phyloP scores from a whole-genome alignment of 2,113 vertebrate species.

The Oreotrochilus melanogaster region DNA sequence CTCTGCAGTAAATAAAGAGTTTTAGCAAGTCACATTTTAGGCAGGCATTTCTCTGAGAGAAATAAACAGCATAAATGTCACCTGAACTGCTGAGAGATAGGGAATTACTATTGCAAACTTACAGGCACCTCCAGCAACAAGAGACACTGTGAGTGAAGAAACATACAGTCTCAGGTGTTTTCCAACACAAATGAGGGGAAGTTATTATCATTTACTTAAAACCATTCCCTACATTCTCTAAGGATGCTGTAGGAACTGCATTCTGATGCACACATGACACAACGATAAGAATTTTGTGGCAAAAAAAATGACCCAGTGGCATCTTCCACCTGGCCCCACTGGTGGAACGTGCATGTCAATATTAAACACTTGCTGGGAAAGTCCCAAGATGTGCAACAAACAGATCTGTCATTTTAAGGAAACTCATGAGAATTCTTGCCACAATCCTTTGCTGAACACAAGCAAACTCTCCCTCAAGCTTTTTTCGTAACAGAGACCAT shows the following conservation, averaged over 20 bases:
- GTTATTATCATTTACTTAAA: background rate
- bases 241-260: background rate
- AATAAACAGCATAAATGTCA: background rate
- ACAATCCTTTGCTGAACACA: background rate
- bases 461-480: background rate
- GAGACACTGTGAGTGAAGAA: background rate
- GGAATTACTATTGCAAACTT: background rate
- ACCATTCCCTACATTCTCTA: background rate
- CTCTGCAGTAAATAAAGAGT: background rate
- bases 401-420: background rate
- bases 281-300: background rate
- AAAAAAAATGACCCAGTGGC: background rate
- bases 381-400: background rate
- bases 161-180: background rate
- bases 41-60: background rate
- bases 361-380: background rate
- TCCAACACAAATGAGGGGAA: background rate
- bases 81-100: background rate
- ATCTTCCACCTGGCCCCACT: background rate
- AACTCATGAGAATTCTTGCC: background rate
- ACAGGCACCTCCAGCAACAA: background rate
- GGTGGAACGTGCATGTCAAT: fast-evolving
- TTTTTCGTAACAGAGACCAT: background rate
- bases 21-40: background rate
- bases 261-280: background rate